phyloP scores from a whole-genome alignment of 2,113 vertebrate species.

The Glaucidium brasilianum region DNA sequence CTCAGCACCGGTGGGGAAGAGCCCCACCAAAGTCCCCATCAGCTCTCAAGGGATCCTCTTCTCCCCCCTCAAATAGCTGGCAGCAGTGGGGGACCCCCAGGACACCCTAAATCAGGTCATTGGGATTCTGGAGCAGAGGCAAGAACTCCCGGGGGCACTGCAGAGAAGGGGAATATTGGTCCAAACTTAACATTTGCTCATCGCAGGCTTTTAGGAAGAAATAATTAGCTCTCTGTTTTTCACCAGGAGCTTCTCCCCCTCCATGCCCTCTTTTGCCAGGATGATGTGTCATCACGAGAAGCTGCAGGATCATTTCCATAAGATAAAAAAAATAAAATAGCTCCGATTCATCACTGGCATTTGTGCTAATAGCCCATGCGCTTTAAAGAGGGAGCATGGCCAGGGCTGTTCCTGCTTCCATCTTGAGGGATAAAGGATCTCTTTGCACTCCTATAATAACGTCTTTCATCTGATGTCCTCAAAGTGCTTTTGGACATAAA shows the following conservation, averaged over 20 bases:
- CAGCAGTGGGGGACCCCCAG: accelerated
- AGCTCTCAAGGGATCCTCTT: not conserved
- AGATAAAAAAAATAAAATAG: not conserved
- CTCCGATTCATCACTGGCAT: not conserved
- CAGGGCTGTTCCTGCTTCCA: not conserved
- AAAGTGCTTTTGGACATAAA: constrained; percentile 34
- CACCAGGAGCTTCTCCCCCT: not conserved
- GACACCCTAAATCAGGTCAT: not conserved
- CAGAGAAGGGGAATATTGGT: not conserved
- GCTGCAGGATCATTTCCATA: constrained; percentile 6
- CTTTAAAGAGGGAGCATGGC: not conserved
- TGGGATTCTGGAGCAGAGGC: not conserved
- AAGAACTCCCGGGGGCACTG: accelerated
- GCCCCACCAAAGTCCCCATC: not conserved
- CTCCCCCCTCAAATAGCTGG: not conserved
- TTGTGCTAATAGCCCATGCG: not conserved
- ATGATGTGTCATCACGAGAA: not conserved
- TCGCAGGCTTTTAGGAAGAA: not conserved
- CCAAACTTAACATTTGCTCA: not conserved
- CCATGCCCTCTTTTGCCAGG: not conserved
- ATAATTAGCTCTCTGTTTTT: constrained; percentile 7
- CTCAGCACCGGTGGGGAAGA: accelerated
- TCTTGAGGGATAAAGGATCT: not conserved
- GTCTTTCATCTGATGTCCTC: constrained; percentile 9
- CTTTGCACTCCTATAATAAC: not conserved